These are phyloP conservation scores for Crepidodera aurea DNA, from an alignment of 2,888 invertebrate species.

Conservation along the genomic window DNA sequence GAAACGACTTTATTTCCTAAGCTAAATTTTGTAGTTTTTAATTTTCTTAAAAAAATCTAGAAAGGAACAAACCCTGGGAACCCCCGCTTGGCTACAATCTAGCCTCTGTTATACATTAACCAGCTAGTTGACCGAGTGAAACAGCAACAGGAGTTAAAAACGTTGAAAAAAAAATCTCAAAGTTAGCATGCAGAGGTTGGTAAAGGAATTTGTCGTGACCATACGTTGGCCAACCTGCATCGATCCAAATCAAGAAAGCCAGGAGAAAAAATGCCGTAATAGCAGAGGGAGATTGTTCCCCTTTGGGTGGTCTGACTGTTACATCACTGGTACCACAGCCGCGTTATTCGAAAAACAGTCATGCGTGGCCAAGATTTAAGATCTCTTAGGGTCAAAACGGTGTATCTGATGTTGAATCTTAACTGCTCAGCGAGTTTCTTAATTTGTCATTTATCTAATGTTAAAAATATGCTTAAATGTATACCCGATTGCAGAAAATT, in stretches of 20 bases:
- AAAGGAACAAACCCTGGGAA: too few relatives aligned
- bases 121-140: neutral
- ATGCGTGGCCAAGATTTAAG: slow-evolving; percentile 4
- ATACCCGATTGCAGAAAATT: too few relatives aligned
- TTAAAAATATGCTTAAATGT: too few relatives aligned
- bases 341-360: slow-evolving; percentile 15
- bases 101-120: neutral
- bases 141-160: neutral
- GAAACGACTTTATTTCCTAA: too few relatives aligned
- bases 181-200: slow-evolving; percentile 18
- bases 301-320: slow-evolving; percentile 33
- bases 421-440: too few relatives aligned
- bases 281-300: slow-evolving; percentile 22
- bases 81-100: too few relatives aligned
- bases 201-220: slow-evolving; percentile 33
- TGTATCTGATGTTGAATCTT: neutral
- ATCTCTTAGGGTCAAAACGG: neutral
- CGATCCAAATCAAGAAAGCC: slow-evolving; percentile 26
- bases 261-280: slow-evolving; percentile 21
- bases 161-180: neutral
- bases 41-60: too few relatives aligned
- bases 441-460: too few relatives aligned
- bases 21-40: too few relatives aligned
- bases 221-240: slow-evolving; percentile 29
- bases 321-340: slow-evolving; percentile 16